Evolutionary conservation across 2,113 vertebrate genomes (phyloP).

Genomic region (Pan troglodytes): NHGRI_mPanTro3-v2.1_pri NC_072398.2:64251501-64252000

Average conservation of each 20-base stretch:
- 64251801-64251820: not conserved
- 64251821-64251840: not conserved
- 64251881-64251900: not conserved
- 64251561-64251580: not conserved
- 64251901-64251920: not conserved
- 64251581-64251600: not conserved
- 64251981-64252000: not conserved
- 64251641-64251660: not conserved
- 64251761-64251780: not conserved
- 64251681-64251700: not conserved
- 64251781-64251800: not conserved
- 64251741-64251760: not conserved
- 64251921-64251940: not conserved
- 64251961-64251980: not conserved
- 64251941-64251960: not conserved
- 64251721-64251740: not conserved
- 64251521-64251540: not conserved
- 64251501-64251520: constrained; percentile 36
- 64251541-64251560: not conserved
- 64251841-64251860: not conserved
- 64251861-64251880: not conserved
- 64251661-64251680: not conserved
- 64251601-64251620: not conserved
- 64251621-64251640: not conserved
- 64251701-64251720: not conserved